A percentile compares a stretch with the other conserved stretches of the same genome.
Conservation (phyloP, 2,113 vertebrate species). For the Gnathonemus longibarbis region DNA sequence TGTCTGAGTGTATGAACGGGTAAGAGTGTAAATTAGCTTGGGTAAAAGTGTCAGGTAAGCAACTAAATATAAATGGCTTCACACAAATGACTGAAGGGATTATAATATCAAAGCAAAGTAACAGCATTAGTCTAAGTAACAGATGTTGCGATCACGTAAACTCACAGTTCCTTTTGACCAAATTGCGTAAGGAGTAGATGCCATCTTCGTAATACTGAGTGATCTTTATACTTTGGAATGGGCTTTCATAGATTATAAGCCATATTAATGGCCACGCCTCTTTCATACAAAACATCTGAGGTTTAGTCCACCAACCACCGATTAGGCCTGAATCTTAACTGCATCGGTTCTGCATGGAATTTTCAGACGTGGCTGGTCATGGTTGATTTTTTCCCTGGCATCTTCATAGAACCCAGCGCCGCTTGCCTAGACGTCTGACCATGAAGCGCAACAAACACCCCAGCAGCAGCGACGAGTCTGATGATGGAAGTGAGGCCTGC, state of each 20-base stretch:
- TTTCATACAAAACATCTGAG: neutral
- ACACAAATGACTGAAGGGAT: neutral
- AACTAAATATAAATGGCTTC: neutral
- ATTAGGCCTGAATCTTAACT: neutral
- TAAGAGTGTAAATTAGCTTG: neutral
- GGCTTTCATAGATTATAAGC: neutral
- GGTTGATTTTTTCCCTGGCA: neutral
- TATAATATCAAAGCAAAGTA: neutral
- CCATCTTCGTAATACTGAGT: neutral
- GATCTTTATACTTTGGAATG: neutral
- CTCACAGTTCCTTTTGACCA: neutral
- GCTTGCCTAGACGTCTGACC: conserved; percentile 45
- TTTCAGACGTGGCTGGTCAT: neutral
- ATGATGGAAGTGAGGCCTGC: conserved; percentile 87
- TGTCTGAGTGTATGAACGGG: neutral
- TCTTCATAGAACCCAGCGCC: neutral
- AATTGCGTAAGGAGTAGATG: neutral
- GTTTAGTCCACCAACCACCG: neutral
- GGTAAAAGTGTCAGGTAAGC: neutral
- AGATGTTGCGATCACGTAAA: neutral
- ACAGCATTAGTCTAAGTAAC: neutral
- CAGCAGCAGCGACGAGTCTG: conserved; percentile 94
- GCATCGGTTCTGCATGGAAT: neutral
- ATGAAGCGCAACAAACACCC: conserved; percentile 89
- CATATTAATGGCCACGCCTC: neutral